Evolutionary conservation across 1,140 invertebrate species (phyloP), one percentile per base, ranked within the genome.

Genomic region (Drosophila pachea): DNA sequence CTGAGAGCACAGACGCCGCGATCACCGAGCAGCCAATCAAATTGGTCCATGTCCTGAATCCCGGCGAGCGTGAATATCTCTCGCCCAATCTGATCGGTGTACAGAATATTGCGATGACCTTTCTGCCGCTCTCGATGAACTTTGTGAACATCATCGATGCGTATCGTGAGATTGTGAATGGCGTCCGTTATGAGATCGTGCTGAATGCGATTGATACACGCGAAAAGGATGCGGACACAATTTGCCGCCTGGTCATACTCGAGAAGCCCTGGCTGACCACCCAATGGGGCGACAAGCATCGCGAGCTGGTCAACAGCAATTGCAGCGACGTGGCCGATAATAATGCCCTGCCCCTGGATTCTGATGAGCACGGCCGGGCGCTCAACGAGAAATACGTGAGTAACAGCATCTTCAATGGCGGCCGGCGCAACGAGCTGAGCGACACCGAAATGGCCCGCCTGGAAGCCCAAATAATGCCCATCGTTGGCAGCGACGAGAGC

Each of bases 261-360:
- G 89, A 89, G 68, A 89, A 87, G 47, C 88, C 88, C 8, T 89
- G 88, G 88, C 42, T 89, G 14, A 73, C 74, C 48, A 89, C 86
- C 29, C 77, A 88, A 36, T 89, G 86, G 86, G 88, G 88, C 35
- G 88, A 89, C 54, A 88, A 89, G 55, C 69, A 82, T 12, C 81
- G 88, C 16, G 82, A 82, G 16, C 64, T 89, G 48, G 71, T 84
- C 53, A 76, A 75, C 48, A 74, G 87, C 2, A 89, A 89, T 52
- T 89, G 88, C 67, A 88, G 66, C 2, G 78, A 77, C 45, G 29
- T 59, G 0, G 66, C 68, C 33, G 82, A 74, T 2, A 78, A 86
- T 50, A 78, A 86, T 50, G 47, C 69, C 14, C n/a, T 81, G 35
- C 14, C 43, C 43, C 36, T 42, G 32, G 77, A 75, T 32, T 35